phyloP scores from a whole-genome alignment of 2,888 invertebrate species.

The Sphecodes monilicornis region DNA sequence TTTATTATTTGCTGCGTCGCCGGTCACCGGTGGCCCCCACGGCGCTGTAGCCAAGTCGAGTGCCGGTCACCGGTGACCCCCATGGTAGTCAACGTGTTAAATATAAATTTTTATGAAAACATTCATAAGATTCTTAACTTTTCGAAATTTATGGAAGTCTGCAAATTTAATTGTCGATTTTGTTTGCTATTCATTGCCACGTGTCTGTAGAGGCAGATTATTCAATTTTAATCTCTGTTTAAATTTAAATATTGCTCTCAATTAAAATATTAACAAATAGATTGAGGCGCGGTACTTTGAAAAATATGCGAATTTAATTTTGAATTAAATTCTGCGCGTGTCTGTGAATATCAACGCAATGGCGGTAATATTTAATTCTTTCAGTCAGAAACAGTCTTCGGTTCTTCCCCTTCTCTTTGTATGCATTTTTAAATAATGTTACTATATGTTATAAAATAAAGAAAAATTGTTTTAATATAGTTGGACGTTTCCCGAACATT shows the following conservation, averaged over 20 bases:
- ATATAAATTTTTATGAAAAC: too few relatives aligned
- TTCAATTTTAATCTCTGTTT: too few relatives aligned
- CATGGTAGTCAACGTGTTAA: too few relatives aligned
- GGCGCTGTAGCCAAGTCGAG: too few relatives aligned
- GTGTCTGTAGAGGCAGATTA: too few relatives aligned
- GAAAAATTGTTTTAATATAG: neutral
- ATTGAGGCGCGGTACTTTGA: neutral
- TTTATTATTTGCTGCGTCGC: too few relatives aligned
- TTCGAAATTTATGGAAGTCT: neutral
- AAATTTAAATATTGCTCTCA: too few relatives aligned
- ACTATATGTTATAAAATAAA: neutral
- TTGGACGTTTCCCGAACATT: neutral
- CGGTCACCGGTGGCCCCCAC: too few relatives aligned
- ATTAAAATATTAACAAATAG: neutral
- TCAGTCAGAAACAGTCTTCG: too few relatives aligned
- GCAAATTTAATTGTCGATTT: too few relatives aligned
- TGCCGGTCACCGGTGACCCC: too few relatives aligned
- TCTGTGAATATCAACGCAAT: conserved; percentile 25
- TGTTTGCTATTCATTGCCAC: too few relatives aligned
- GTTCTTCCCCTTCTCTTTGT: neutral
- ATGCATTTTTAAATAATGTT: neutral
- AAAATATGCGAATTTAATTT: neutral
- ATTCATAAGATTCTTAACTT: neutral
- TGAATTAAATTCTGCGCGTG: neutral
- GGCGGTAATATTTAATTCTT: conserved; percentile 11